Conservation (phyloP, 1,140 invertebrate genomes). For the Neomicropteryx cornuta region DNA sequence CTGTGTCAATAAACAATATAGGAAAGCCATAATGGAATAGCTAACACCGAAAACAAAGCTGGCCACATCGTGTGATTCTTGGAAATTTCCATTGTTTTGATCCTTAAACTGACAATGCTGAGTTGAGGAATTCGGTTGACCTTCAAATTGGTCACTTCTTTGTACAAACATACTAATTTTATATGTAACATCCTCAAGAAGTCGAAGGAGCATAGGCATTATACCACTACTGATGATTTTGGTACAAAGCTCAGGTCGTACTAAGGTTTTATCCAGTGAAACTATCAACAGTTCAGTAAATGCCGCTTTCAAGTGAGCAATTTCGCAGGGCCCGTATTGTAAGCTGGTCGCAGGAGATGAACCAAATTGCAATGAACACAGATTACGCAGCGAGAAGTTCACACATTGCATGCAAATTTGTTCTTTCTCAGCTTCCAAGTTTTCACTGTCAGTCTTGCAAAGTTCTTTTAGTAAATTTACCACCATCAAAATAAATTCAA, state of each 20-base stretch:
- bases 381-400: conserved; percentile 47
- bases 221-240: conserved; percentile 50
- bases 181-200: conserved; percentile 44
- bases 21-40: conserved; percentile 46
- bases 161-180: conserved; percentile 29
- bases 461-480: conserved; percentile 46
- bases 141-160: no score
- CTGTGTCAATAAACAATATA: conserved; percentile 48
- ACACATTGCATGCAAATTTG: conserved; percentile 46
- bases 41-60: conserved; percentile 50
- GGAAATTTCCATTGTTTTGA: conserved; percentile 16
- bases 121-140: no score
- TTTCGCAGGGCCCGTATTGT: conserved; percentile 18
- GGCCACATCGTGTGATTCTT: conserved; percentile 31
- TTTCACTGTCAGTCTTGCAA: conserved; percentile 42
- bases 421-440: conserved; percentile 35
- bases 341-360: conserved; percentile 18
- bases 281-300: conserved; percentile 46
- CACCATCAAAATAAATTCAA: conserved; percentile 45
- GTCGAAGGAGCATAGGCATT: conserved; percentile 45
- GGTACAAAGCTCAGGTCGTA: conserved; percentile 43
- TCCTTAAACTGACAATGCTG: conserved; percentile 17
- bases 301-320: conserved; percentile 42
- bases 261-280: conserved; percentile 43
- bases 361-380: conserved; percentile 49